Base-by-base conservation (phyloP, 2,797 vertebrate species). In the Arremon brunneinucha region DNA sequence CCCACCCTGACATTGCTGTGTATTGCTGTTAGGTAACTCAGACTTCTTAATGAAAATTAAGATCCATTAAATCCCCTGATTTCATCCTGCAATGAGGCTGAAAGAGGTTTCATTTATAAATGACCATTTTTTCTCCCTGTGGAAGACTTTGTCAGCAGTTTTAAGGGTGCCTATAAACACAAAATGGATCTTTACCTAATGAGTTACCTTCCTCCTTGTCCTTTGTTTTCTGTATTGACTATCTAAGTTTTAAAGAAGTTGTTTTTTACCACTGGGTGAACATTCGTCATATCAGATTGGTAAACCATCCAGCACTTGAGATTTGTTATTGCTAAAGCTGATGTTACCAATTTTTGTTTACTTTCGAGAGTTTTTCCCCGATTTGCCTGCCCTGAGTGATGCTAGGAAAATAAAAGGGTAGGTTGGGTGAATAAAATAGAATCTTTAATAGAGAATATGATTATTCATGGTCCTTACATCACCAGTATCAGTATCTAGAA, bases 351-450 rank as follows among this genome's bases (percentile, higher is more conserved):
- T 49, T 10, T 43, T 53, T 53, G 22, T 26, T 14, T 15, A 5
- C 9, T 64, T 15, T 37, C 43, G 53, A 70, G 13, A 49, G 11
- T 1, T n/a, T 56, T 68, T 5, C 2, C 6, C 15, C 5, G 4
- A 2, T 80, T 64, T 41, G 22, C 41, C 32, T 80, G 15, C 14
- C 14, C 9, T 53, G n/a, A 49, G 4, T 30, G 8, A 65, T 18
- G 11, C 19, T 14, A 59, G 18, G 1, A 2, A 4, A 68, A 9
- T 12, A 52, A 15, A 43, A 49, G 6, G 5, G 2, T 1, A 0
- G 1, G 0, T 1, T 8, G 1, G 3, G 9, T 21, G 10, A 35
- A 14, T 4, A 32, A 32, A 20, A 35, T 6, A 2, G 11, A 44
- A 28, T 6, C 6, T 63, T 72, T 39, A 26, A 9, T 9, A 69